Conservation (phyloP, 2,888 invertebrate genomes). For the Ligdia adustata region DNA sequence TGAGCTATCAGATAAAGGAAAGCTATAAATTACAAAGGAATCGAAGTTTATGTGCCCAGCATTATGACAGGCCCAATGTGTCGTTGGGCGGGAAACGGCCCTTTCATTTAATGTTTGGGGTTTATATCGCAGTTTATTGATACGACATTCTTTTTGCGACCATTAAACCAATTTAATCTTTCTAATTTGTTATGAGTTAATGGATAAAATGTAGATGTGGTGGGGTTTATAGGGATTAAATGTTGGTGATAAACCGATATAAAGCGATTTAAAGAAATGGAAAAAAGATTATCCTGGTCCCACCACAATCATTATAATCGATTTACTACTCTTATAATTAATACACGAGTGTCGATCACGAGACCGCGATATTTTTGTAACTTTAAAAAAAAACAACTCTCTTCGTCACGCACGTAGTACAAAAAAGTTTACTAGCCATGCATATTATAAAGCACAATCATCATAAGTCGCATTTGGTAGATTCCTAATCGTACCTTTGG, state of each 20-base stretch:
- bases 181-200: constrained; percentile 14
- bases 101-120: constrained; percentile 25
- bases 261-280: too few species aligned
- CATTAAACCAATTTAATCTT: constrained; percentile 18
- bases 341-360: too few species aligned
- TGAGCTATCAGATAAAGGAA: constrained; percentile 24
- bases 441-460: too few species aligned
- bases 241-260: neutral
- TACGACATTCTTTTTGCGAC: constrained; percentile 19
- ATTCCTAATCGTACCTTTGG: too few species aligned
- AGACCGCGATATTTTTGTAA: too few species aligned
- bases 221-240: neutral
- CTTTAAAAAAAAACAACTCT: too few species aligned
- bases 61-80: constrained; percentile 30
- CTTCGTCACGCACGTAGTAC: too few species aligned
- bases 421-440: too few species aligned
- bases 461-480: too few species aligned
- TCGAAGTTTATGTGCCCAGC: constrained; percentile 28
- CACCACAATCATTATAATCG: too few species aligned
- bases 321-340: too few species aligned
- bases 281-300: too few species aligned
- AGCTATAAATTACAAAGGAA: constrained; percentile 24
- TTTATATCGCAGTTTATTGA: constrained; percentile 29
- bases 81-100: constrained; percentile 21
- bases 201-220: constrained; percentile 1